A percentile compares a stretch with the other conserved stretches of the same genome.
phyloP scores from a whole-genome alignment of 2,797 vertebrate genomes.

The Ambastaia sidthimunki region DNA sequence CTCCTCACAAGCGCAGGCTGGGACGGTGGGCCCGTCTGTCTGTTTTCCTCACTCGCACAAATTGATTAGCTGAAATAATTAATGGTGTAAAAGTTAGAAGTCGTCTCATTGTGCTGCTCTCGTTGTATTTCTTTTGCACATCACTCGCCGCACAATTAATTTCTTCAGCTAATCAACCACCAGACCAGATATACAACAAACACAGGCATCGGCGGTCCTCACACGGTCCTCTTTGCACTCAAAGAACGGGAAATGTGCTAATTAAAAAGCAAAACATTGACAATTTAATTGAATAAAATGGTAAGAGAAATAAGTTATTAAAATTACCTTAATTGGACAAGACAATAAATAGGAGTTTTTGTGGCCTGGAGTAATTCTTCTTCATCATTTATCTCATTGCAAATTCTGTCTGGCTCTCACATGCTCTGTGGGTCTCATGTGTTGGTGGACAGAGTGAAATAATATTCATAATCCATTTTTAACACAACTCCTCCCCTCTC shows the following conservation, averaged over 20 bases:
- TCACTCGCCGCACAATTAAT: constrained; percentile 65
- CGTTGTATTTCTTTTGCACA: constrained; percentile 60
- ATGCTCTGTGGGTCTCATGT: constrained; percentile 29
- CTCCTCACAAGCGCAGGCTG: constrained; percentile 47
- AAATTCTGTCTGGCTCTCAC: constrained; percentile 41
- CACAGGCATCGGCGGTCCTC: constrained; percentile 24
- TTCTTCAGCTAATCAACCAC: constrained; percentile 69
- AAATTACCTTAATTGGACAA: constrained; percentile 43
- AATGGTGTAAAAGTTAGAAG: constrained; percentile 67
- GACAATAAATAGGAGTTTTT: constrained; percentile 26
- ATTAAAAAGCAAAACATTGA: constrained; percentile 5
- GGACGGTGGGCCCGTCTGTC: background rate
- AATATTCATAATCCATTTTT: constrained; percentile 71
- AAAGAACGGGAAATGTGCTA: constrained; percentile 2
- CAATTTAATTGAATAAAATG: background rate
- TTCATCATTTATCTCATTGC: background rate
- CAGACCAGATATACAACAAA: constrained; percentile 53
- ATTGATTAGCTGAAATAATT: constrained; percentile 75
- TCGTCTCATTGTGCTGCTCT: constrained; percentile 63
- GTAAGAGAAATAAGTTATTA: constrained; percentile 7
- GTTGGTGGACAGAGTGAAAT: constrained; percentile 63
- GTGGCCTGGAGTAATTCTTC: constrained; percentile 8
- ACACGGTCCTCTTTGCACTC: background rate
- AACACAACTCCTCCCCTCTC: constrained; percentile 61
- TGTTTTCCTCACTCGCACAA: constrained; percentile 50